phyloP scores from a whole-genome alignment of 2,888 invertebrate species.

The Globia sparganii region DNA sequence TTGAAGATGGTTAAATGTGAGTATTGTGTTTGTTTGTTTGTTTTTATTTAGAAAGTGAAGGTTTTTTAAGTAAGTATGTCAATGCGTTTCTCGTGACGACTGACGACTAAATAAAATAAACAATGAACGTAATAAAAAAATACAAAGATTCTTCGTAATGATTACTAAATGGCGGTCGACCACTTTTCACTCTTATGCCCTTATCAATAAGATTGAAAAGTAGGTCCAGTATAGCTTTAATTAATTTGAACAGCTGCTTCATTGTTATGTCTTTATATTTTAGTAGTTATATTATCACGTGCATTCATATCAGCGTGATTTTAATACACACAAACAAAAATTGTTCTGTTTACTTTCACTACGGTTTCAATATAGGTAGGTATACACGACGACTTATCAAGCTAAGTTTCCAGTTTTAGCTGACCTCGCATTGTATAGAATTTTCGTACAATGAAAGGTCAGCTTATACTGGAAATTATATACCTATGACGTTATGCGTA shows the following conservation, averaged over 20 bases:
- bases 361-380: too few relatives aligned
- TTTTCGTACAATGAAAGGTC: not conserved
- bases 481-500: not conserved
- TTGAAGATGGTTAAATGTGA: constrained; percentile 83
- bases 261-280: not conserved
- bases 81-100: not conserved
- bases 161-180: not conserved
- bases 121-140: not conserved
- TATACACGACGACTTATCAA: too few relatives aligned
- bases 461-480: not conserved
- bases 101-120: constrained; percentile 1
- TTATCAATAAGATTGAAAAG: not conserved
- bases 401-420: not conserved
- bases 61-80: not conserved
- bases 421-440: not conserved
- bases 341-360: constrained; percentile 14
- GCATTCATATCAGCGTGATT: not conserved
- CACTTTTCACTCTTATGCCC: not conserved
- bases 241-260: constrained; percentile 5
- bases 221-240: not conserved
- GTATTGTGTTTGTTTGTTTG: constrained; percentile 58
- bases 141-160: not conserved
- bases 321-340: not conserved
- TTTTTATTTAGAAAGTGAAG: constrained; percentile 20
- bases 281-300: not conserved